Base-by-base conservation (phyloP, 2,113 vertebrate species). In the Elephas maximus region DNA sequence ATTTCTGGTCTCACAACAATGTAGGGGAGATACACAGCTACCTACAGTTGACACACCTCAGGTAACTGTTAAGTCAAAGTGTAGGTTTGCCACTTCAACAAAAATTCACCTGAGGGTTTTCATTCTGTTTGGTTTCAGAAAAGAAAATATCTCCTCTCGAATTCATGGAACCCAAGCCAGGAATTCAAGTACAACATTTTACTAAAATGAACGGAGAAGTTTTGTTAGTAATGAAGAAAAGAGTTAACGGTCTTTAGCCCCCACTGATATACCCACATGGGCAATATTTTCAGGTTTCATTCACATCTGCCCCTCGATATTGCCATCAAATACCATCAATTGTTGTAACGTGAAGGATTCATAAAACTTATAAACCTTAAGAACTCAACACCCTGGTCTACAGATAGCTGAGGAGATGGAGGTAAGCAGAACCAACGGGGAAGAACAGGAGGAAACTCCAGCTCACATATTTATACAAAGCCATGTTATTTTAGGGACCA, bases 1-100 rank as follows among this genome's bases (percentile, higher is more conserved):
- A 48, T 91, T 77, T 87, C 26, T 67, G 57, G 65, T 78, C 82
- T 95, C 74, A 92, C 0, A 90, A 96, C 79, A 96, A 93, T 83
- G 65, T 65, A 97, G 90, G 91, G 88, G 98, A 97, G 98, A 97
- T 73, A 91, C 97, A 98, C 81, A 41, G 88, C 26, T 96, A 97
- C 97, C 98, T 98, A 97, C 44, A 76, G 30, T 37, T 83, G 89
- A 94, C 67, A 93, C 7, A 95, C 44, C 30, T 88, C 82, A 76
- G 44, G 67, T 60, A 77, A 89, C 5, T 89, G 67, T 24, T 76
- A 88, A 67, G 41, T 48, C 15, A 0, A 88, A 95, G 33, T 84
- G n/a, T 41, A 91, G 41, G 28, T 91, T 65, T 91, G 60, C 85
- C 82, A 92, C 87, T 77, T 86, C 87, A 89, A 76, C 28, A 91